Percentiles rank a stretch among this genome's conserved stretches.
Evolutionary conservation across 2,113 vertebrate genomes (phyloP).

Genomic region (Xerus inauris): DNA sequence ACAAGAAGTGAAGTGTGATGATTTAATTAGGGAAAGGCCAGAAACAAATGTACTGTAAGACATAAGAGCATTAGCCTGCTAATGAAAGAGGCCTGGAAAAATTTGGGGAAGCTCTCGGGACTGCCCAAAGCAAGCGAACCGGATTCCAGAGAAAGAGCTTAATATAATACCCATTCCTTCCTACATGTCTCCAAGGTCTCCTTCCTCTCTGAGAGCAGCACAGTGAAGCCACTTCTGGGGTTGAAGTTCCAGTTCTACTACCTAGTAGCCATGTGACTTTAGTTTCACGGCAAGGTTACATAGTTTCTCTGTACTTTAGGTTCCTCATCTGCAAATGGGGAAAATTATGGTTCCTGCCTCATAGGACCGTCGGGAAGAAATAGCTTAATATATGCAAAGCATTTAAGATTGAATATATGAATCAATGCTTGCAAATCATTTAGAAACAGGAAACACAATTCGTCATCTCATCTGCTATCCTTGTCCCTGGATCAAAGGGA

Average conservation of each 20-base stretch:
- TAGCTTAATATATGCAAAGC: accelerated
- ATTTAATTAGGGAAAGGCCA: neutral
- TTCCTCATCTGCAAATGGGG: neutral
- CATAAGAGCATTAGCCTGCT: neutral
- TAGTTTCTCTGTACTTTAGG: neutral
- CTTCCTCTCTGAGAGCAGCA: neutral
- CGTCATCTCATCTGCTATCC: neutral
- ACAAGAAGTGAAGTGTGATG: neutral
- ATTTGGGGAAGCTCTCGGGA: neutral
- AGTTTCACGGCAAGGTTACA: neutral
- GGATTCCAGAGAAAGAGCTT: neutral
- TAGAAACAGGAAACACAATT: neutral
- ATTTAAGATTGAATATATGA: neutral
- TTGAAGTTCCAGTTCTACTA: neutral
- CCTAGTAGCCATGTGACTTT: neutral
- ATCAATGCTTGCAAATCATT: neutral
- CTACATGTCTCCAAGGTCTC: too few relatives aligned
- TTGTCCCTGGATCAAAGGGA: neutral
- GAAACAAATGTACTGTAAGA: neutral
- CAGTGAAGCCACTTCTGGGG: neutral
- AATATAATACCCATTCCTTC: too few relatives aligned
- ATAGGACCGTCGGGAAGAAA: neutral
- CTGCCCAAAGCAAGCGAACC: neutral
- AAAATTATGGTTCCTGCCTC: neutral
- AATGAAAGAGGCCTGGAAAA: neutral